These are phyloP conservation scores for Aldabrachelys gigantea DNA, from an alignment of 2,113 vertebrate genomes.

Conservation along the genomic window DNA sequence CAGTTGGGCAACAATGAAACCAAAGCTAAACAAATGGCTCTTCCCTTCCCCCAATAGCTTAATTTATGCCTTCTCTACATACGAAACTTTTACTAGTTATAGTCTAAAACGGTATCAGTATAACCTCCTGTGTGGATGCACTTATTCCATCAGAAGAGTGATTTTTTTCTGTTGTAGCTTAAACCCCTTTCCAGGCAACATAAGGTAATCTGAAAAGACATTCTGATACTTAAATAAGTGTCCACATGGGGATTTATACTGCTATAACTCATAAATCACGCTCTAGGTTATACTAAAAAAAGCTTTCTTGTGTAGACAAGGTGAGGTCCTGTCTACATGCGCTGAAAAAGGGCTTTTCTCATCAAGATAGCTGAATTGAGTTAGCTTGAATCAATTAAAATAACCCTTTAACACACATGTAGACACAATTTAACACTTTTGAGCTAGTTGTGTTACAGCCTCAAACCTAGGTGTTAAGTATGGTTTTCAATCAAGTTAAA, in stretches of 20 bases:
- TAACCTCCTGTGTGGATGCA: background rate
- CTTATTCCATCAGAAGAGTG: background rate
- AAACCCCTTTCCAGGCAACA: background rate
- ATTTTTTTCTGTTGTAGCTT: background rate
- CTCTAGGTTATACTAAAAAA: background rate
- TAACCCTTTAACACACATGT: background rate
- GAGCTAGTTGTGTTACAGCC: background rate
- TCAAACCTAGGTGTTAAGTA: background rate
- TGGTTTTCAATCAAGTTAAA: background rate
- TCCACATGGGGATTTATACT: background rate
- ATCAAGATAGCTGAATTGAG: background rate
- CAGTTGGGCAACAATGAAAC: background rate
- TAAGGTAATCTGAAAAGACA: background rate
- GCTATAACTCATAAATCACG: background rate
- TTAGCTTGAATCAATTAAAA: constrained; percentile 1
- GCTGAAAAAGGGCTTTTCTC: background rate
- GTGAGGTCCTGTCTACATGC: constrained; percentile 2
- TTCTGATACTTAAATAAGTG: background rate
- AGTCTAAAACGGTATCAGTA: too few species aligned
- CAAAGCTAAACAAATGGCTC: background rate
- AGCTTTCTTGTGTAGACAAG: background rate
- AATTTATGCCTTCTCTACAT: background rate
- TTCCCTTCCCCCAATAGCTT: background rate
- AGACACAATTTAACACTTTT: background rate
- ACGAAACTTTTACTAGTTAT: background rate